Evolutionary conservation across 2,797 vertebrate species (phyloP).

Genomic region (Oreonectes daqikongensis): DNA sequence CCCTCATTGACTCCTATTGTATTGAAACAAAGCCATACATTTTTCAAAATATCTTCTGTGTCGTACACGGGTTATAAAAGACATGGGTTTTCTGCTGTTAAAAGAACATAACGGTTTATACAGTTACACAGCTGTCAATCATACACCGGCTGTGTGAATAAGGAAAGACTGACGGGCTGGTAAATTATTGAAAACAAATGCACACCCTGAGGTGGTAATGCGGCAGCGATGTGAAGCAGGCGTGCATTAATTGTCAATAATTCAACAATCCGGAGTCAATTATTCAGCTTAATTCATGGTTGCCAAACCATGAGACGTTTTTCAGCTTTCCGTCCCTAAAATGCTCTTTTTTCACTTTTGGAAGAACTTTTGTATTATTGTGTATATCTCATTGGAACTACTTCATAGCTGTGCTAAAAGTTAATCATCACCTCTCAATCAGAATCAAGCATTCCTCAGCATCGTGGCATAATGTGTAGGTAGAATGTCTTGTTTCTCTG

Average conservation of each 20-base stretch:
- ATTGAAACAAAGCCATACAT: no score
- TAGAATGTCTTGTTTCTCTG: constrained; percentile 62
- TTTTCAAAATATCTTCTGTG: no score
- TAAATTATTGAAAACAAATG: background rate
- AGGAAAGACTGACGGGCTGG: background rate
- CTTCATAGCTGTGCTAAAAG: background rate
- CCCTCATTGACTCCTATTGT: no score
- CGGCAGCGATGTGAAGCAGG: background rate
- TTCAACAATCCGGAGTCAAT: background rate
- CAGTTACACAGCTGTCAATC: background rate
- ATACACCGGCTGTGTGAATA: background rate
- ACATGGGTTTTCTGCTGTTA: background rate
- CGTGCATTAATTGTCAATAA: background rate
- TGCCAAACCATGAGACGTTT: background rate
- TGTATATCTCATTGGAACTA: no score
- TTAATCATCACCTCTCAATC: background rate
- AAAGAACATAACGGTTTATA: background rate
- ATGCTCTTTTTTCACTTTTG: no score
- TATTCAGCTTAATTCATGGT: background rate
- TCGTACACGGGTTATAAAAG: no score
- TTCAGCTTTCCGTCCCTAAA: constrained; percentile 40
- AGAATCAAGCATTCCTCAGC: background rate
- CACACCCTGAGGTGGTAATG: background rate
- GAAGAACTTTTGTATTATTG: no score
- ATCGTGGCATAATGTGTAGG: constrained; percentile 54